A percentile compares a stretch with the other conserved stretches of the same genome.
Evolutionary conservation across 2,113 vertebrate genomes (phyloP).

Genomic region (Equus przewalskii): DNA sequence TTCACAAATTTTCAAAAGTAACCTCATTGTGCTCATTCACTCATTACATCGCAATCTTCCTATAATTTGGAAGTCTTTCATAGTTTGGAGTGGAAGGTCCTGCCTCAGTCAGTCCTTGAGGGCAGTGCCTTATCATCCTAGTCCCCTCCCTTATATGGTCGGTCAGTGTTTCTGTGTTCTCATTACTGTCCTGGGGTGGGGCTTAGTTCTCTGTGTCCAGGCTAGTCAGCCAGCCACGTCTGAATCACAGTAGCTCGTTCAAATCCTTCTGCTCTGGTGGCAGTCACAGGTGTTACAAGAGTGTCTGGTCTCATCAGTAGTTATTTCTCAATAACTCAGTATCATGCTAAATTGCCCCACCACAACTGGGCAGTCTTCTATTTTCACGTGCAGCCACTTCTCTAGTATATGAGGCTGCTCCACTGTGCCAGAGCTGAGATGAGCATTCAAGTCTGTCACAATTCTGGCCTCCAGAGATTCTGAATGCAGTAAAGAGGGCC

Average conservation of each 20-base stretch:
- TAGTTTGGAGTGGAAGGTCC: not conserved
- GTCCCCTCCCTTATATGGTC: not conserved
- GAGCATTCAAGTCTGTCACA: not conserved
- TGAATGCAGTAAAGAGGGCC: not conserved
- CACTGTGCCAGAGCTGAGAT: not conserved
- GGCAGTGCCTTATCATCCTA: not conserved
- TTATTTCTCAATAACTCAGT: not conserved
- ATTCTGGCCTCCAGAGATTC: not conserved
- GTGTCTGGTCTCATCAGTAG: not conserved
- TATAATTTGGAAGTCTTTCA: not conserved
- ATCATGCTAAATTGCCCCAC: not conserved
- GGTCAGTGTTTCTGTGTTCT: not conserved
- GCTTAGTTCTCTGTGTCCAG: not conserved
- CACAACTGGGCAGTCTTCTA: not conserved
- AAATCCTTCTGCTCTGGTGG: not conserved
- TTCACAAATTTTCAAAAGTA: not conserved
- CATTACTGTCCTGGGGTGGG: fast-evolving
- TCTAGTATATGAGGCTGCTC: not conserved
- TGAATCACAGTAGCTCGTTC: not conserved
- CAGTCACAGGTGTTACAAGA: not conserved
- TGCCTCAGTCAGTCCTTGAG: not conserved
- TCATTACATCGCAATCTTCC: not conserved
- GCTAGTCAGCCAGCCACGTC: fast-evolving
- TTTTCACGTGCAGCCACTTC: not conserved
- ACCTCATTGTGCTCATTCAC: not conserved